phyloP scores from a whole-genome alignment of 2,797 vertebrate species.

The Spinus pinus region DNA sequence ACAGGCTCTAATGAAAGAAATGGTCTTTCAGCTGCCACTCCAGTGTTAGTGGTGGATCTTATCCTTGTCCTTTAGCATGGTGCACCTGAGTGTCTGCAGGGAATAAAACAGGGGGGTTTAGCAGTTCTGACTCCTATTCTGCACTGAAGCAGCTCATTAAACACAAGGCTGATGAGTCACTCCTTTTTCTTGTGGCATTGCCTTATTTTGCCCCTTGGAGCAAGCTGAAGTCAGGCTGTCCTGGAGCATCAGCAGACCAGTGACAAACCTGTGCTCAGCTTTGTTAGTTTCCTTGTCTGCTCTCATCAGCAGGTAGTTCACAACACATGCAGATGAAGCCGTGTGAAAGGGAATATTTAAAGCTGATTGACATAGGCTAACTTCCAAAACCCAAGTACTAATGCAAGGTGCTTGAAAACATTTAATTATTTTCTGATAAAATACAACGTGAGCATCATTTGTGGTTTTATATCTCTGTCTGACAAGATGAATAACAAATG shows the following conservation, averaged over 20 bases:
- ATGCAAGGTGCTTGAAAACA: background rate
- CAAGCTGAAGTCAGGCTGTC: background rate
- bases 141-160: background rate
- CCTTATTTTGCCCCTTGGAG: background rate
- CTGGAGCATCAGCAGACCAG: background rate
- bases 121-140: background rate
- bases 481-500: background rate
- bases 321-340: background rate
- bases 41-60: background rate
- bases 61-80: background rate
- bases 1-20: background rate
- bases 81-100: background rate
- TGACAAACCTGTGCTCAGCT: background rate
- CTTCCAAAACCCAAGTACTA: background rate
- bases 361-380: background rate
- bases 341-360: background rate
- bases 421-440: background rate
- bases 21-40: background rate
- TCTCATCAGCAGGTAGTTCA: background rate
- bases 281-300: background rate
- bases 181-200: background rate
- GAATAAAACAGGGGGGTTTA: background rate
- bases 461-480: background rate
- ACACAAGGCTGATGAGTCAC: accelerated
- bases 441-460: background rate